A percentile compares a stretch with the other conserved stretches of the same genome.
Evolutionary conservation across 1,140 invertebrate genomes (phyloP).

Genomic region (Nasonia vitripennis): DNA sequence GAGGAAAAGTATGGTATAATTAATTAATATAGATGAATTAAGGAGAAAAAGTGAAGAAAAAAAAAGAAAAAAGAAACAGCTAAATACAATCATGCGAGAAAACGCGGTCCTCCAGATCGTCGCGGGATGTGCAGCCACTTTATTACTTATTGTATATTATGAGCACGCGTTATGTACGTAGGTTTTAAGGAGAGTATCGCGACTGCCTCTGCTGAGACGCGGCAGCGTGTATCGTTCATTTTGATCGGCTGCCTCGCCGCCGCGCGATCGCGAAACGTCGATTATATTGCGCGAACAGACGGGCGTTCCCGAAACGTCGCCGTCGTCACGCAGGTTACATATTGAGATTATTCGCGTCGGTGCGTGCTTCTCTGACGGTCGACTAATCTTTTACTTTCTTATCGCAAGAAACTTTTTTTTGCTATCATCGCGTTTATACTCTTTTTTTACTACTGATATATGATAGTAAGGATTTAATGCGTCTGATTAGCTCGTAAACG

Average conservation of each 20-base stretch:
- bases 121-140: constrained; percentile 1
- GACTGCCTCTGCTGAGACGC: not conserved
- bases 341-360: constrained; percentile 67
- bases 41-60: not conserved
- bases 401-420: not conserved
- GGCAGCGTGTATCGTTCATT: not conserved
- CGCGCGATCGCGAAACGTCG: not conserved
- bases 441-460: not conserved
- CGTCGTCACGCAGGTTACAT: constrained; percentile 65
- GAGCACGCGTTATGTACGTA: constrained; percentile 11
- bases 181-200: not conserved
- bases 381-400: constrained; percentile 53
- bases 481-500: not conserved
- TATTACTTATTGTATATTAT: constrained; percentile 8
- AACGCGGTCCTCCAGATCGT: constrained; percentile 6
- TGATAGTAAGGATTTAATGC: not conserved
- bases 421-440: not conserved
- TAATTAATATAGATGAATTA: constrained; percentile 1
- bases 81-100: constrained; percentile 24
- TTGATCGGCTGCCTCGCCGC: not conserved
- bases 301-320: constrained; percentile 44
- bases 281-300: not conserved
- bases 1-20: constrained; percentile 39
- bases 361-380: constrained; percentile 46
- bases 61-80: constrained; percentile 21